Base-by-base conservation (phyloP, 2,888 invertebrate genomes). In the Oligia latruncula region DNA sequence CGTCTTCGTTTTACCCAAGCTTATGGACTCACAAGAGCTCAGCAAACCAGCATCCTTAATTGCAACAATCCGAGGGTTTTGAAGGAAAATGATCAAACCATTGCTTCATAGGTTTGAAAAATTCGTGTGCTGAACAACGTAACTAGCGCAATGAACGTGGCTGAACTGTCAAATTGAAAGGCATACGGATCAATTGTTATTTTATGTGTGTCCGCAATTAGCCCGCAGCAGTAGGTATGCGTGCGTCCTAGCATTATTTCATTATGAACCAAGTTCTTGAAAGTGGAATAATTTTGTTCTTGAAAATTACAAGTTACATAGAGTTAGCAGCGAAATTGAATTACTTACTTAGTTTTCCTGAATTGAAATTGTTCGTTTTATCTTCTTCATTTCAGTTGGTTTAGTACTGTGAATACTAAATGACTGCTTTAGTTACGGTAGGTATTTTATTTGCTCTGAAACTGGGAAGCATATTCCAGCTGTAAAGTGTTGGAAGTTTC, bases 341-440 rank as follows among this genome's bases (percentile, higher is more conserved):
- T 77, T 67, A 77, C 84, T 76, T 70, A 66, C 60, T 72, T 74
- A 78, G 71, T 77, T 70, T 67, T 84, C 60, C 52, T 62, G 64
- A 81, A 84, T 81, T 84, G 77, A 81, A 84, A 81, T 68, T 68
- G 74, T 81, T 77, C 77, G 81, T 84, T 84, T 84, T 81, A 84
- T 77, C 29, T 75, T 75, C 72, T 78, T 71, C 70, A 71, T 78
- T 86, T 81, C 65, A 82, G 77, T 62, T 49, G 64, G 71, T 85
- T 84, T 84, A 82, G 71, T 85, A 72, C 74, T 46, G 52, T 74
- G 85, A 81, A 84, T 84, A 84, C 74, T 65, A 74, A 82, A 78
- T 40, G 1, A 58, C 55, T 72, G 62, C 17, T 80, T 66, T 74
- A 66, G 40, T n/a, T 70, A 60, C 35, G 4, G n/a, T 58, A 60